Evolutionary conservation across 2,113 vertebrate genomes (phyloP).

Genomic region (Dicaeum eximium): DNA sequence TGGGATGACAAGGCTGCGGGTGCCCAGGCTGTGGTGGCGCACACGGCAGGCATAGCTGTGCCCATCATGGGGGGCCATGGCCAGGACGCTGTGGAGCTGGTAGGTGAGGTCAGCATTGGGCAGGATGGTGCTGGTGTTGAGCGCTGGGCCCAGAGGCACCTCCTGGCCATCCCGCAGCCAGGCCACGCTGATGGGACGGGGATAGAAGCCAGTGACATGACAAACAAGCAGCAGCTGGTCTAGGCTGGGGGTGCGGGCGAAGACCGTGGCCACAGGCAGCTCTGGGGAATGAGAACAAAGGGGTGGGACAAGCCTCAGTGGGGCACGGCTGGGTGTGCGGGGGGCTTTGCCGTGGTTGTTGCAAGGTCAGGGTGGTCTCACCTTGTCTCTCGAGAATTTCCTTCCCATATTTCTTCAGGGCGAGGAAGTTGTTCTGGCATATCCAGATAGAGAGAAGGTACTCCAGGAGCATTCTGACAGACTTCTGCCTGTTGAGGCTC

Average conservation of each 20-base stretch:
- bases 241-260: background rate
- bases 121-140: background rate
- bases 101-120: slow-evolving; percentile 23
- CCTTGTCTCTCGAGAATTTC: background rate
- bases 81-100: background rate
- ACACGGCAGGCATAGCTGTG: background rate
- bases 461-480: accelerated
- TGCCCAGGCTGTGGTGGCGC: slow-evolving; percentile 1
- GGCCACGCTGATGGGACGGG: background rate
- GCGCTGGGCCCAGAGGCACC: accelerated
- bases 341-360: background rate
- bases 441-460: background rate
- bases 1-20: background rate
- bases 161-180: slow-evolving; percentile 10
- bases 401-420: background rate
- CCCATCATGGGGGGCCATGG: background rate
- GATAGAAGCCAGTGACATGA: background rate
- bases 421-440: background rate
- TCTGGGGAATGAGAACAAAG: background rate
- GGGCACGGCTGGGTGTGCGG: accelerated
- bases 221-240: background rate
- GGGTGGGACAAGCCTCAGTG: accelerated
- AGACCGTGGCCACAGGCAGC: background rate
- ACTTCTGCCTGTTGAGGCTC: background rate
- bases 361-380: background rate